Evolutionary conservation across 1,140 invertebrate species (phyloP), one percentile per base, ranked within the genome.

Genomic region (Yoshiicerus persimilis): DNA sequence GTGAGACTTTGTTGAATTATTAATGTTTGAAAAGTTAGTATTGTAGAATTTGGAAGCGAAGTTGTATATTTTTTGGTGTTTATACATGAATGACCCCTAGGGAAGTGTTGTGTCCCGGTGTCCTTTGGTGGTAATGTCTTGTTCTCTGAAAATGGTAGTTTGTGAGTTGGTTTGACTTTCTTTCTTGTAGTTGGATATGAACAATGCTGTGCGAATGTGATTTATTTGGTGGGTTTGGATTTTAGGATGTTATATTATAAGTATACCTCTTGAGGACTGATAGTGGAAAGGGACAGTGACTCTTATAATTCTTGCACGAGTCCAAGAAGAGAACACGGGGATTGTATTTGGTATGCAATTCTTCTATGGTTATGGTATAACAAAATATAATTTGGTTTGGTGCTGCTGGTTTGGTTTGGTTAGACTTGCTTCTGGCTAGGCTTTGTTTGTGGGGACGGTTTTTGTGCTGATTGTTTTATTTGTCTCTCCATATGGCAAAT

Each of bases 381-480:
- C 1, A 47, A 47, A 47, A 20, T 56, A 56, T 56, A 30, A 27
- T 70, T 70, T 70, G 66, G 66, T 70, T 27, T 25, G 66, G 23
- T 27, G 25, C 66, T 70, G 25, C 66, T 70, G 25, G 66, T 32
- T 70, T 25, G 4, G 23, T 70, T 70, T 70, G 30, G 64, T n/a
- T n/a, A n/a, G n/a, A n/a, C 70, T 38, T 70, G 23, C 27, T 30
- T 70, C 23, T 25, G 25, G 27, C 23, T 11, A 25, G 1, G 27
- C 27, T 27, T 70, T 56, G 47, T 56, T 56, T 56, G 47, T 80
- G 32, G 20, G 13, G 75, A 34, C 16, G 75, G 11, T 80, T 80
- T 80, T 80, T 80, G 75, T 80, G 75, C 16, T 80, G 32, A 80
- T 80, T 80, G 75, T 34, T 80, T 80, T 80, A 80, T 80, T 80